phyloP scores from a whole-genome alignment of 2,888 invertebrate species.

The Pandemis heparana region DNA sequence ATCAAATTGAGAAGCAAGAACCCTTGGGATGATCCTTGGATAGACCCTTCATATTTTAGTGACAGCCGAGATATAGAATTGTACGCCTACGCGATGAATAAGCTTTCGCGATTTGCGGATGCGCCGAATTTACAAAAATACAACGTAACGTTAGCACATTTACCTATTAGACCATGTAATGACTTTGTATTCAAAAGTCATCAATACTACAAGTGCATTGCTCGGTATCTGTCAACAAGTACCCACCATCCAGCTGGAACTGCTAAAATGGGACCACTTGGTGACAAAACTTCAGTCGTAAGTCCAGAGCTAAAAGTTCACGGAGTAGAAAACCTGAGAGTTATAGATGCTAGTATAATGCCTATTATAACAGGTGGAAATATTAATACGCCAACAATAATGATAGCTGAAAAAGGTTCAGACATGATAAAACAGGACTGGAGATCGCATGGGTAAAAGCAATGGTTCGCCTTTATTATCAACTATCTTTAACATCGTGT shows the following conservation, averaged over 20 bases:
- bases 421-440: not conserved
- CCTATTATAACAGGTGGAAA: not conserved
- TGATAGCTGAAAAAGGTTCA: slow-evolving; percentile 2
- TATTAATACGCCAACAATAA: not conserved
- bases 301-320: slow-evolving; percentile 2
- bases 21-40: not conserved
- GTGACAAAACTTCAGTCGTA: not conserved
- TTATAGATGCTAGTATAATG: slow-evolving; percentile 1
- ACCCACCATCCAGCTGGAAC: not conserved
- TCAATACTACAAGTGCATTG: not conserved
- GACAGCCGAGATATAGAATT: slow-evolving; percentile 4
- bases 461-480: not conserved
- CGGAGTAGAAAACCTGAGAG: not conserved
- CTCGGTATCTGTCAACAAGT: not conserved
- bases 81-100: not conserved
- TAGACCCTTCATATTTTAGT: not conserved
- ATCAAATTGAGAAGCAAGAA: slow-evolving; percentile 5
- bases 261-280: not conserved
- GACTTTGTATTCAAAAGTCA: not conserved
- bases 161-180: not conserved
- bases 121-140: slow-evolving; percentile 1
- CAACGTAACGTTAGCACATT: not conserved
- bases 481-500: too few species aligned
- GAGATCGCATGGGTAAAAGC: not conserved
- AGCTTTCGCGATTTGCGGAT: not conserved